Percentiles rank a stretch among this genome's conserved stretches.
These are phyloP conservation scores for Mycogona germanica DNA, from an alignment of 2,888 invertebrate species.

Conservation along the genomic window DNA sequence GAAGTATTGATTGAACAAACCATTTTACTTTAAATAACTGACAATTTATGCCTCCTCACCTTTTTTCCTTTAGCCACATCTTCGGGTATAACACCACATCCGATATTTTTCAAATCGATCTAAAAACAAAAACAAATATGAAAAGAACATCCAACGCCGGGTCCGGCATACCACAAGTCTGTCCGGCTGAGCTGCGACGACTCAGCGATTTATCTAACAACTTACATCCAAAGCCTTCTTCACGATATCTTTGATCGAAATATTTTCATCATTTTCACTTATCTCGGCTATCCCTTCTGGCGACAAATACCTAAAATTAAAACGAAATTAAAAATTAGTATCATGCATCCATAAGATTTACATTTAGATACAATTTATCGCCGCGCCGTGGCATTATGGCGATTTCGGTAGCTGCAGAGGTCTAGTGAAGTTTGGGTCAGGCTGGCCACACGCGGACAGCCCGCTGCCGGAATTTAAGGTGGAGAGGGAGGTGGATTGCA, in stretches of 20 bases:
- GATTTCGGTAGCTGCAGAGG: too few relatives aligned
- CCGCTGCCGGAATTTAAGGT: too few relatives aligned
- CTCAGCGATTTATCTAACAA: neutral
- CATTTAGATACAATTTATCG: too few relatives aligned
- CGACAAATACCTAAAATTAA: neutral
- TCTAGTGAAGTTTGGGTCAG: too few relatives aligned
- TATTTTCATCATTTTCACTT: neutral
- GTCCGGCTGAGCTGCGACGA: neutral
- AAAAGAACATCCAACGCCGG: slow-evolving; percentile 5
- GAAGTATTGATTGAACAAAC: neutral
- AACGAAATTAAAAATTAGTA: too few relatives aligned
- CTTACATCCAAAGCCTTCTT: slow-evolving; percentile 5
- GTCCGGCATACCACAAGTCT: neutral
- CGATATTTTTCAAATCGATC: slow-evolving; percentile 45
- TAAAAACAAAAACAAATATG: neutral
- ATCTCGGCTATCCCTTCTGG: neutral
- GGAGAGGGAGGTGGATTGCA: too few relatives aligned
- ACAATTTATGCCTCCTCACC: slow-evolving; percentile 30
- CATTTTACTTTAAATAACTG: neutral
- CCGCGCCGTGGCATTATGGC: too few relatives aligned
- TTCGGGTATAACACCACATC: slow-evolving; percentile 57
- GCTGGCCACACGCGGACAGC: too few relatives aligned
- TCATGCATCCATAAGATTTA: too few relatives aligned
- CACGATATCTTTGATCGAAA: neutral
- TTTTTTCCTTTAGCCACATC: slow-evolving; percentile 48